Conservation (phyloP, 2,113 vertebrate species). For the Spea bombifrons region DNA sequence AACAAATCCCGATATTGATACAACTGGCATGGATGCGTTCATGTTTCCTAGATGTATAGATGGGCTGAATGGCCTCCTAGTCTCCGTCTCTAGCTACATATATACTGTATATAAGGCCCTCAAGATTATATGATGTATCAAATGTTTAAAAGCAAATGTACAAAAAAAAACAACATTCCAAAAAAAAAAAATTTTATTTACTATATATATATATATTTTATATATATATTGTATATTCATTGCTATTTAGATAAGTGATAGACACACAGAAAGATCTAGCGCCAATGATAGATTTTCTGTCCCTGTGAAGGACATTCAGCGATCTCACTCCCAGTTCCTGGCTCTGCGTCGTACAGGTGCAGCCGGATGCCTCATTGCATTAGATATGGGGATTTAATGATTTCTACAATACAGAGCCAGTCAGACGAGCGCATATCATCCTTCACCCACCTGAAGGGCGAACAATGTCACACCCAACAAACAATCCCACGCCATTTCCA, state of each 20-base stretch:
- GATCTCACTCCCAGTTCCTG: background rate
- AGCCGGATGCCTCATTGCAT: conserved; percentile 39
- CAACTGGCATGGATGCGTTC: too few species aligned
- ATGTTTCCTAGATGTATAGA: too few species aligned
- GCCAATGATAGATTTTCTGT: conserved; percentile 17
- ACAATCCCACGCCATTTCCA: background rate
- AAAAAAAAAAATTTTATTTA: too few species aligned
- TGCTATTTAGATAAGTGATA: background rate
- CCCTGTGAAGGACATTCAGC: conserved; percentile 26
- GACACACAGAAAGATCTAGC: conserved; percentile 11
- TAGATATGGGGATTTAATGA: conserved; percentile 40
- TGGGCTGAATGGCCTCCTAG: too few species aligned
- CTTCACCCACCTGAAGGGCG: conserved; percentile 35
- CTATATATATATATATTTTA: too few species aligned
- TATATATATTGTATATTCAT: too few species aligned
- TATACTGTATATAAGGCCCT: too few species aligned
- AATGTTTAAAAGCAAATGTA: too few species aligned
- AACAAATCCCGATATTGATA: too few species aligned
- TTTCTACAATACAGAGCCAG: conserved; percentile 36
- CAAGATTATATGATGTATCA: too few species aligned
- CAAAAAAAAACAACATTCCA: too few species aligned
- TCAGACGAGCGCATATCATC: conserved; percentile 28
- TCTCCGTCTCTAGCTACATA: too few species aligned
- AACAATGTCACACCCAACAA: conserved; percentile 21
- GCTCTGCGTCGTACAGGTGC: conserved; percentile 31